phyloP scores from a whole-genome alignment of 2,113 vertebrate species.

The Raja brachyura region DNA sequence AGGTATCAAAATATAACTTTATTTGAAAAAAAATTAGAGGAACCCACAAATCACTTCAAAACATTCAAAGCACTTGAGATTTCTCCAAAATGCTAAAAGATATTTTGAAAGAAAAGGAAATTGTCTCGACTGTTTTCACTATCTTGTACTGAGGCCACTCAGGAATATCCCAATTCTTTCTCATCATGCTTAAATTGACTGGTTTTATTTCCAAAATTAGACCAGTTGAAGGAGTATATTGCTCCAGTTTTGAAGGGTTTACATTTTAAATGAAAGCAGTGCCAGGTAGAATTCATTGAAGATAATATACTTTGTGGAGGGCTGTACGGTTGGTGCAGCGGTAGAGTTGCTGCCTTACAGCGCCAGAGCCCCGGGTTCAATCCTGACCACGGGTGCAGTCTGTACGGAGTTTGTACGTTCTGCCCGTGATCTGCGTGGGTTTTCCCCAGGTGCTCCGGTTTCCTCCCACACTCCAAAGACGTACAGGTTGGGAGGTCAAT shows the following conservation, averaged over 20 bases:
- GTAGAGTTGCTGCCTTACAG: no score
- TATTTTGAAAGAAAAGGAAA: conserved; percentile 10
- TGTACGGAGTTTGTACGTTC: no score
- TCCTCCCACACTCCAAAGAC: no score
- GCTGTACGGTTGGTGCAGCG: no score
- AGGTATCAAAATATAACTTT: conserved; percentile 18
- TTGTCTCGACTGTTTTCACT: not conserved
- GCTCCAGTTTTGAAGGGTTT: not conserved
- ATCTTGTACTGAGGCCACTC: not conserved
- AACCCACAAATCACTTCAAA: not conserved
- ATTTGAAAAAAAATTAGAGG: conserved; percentile 1
- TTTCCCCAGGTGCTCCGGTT: no score
- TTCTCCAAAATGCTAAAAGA: conserved; percentile 23
- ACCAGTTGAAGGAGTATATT: not conserved
- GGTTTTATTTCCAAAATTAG: not conserved
- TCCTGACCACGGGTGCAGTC: no score
- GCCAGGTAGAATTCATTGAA: not conserved
- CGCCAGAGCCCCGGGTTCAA: no score
- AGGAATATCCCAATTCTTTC: conserved; percentile 11
- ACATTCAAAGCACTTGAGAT: conserved; percentile 1
- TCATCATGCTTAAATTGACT: not conserved
- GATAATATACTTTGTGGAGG: not conserved
- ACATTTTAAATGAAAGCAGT: not conserved
- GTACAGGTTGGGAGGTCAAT: no score
- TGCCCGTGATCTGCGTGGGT: no score